These are phyloP conservation scores for Rhynchopsitta pachyrhyncha DNA, from an alignment of 2,113 vertebrate genomes.

Conservation along the genomic window DNA sequence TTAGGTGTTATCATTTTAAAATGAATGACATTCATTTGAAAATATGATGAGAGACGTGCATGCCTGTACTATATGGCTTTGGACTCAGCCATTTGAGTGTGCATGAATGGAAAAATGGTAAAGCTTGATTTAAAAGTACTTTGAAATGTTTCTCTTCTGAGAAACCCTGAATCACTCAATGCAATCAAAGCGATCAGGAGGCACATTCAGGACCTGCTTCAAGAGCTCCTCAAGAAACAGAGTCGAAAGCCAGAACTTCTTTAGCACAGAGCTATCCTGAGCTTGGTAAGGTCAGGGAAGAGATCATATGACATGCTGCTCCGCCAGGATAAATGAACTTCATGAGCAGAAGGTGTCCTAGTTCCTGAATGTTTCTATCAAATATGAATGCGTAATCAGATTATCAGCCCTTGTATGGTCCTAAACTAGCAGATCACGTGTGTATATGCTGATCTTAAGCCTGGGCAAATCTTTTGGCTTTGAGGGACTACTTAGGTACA, in stretches of 20 bases:
- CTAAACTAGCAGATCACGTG: background rate
- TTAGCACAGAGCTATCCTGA: background rate
- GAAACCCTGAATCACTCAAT: background rate
- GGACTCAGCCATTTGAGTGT: background rate
- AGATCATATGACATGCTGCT: background rate
- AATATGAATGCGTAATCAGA: background rate
- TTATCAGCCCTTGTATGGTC: background rate
- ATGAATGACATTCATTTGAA: conserved; percentile 9
- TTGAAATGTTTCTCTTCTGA: background rate
- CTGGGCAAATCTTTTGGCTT: background rate
- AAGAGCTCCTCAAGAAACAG: background rate
- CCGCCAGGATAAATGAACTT: background rate
- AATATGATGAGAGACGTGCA: background rate
- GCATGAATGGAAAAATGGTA: background rate
- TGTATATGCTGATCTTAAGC: background rate
- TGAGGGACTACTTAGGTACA: background rate
- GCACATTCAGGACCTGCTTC: background rate
- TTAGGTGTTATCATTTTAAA: background rate
- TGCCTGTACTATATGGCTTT: background rate
- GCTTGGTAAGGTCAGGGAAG: conserved; percentile 8
- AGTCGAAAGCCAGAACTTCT: background rate
- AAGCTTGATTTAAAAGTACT: background rate
- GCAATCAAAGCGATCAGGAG: background rate
- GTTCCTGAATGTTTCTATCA: background rate
- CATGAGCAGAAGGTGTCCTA: background rate